phyloP scores from a whole-genome alignment of 2,888 invertebrate genomes.

The Nomada ferruginata region DNA sequence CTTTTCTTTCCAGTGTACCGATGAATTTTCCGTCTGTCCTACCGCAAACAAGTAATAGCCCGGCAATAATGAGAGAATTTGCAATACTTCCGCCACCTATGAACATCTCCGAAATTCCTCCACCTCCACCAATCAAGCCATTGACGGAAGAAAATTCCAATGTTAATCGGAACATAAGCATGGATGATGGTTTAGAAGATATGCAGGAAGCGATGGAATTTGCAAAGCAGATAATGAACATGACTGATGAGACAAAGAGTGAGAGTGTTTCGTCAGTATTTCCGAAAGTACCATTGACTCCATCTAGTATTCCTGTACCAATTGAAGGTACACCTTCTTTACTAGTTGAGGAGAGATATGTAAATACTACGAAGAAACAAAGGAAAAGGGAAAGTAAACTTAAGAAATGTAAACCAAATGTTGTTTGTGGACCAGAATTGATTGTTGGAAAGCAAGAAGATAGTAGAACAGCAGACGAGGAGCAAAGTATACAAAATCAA shows the following conservation, averaged over 20 bases:
- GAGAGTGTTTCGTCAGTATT: background rate
- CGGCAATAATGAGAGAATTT: conserved; percentile 28
- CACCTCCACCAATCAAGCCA: conserved; percentile 9
- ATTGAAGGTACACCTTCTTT: background rate
- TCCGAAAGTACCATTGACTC: background rate
- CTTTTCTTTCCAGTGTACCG: conserved; percentile 34
- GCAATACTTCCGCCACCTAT: conserved; percentile 46
- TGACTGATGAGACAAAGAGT: conserved; percentile 62
- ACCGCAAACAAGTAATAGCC: conserved; percentile 14
- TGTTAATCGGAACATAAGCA: conserved; percentile 17
- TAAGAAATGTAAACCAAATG: conserved; percentile 19
- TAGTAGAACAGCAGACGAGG: background rate
- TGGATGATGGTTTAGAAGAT: conserved; percentile 77
- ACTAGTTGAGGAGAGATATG: background rate
- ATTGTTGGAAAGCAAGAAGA: conserved; percentile 13
- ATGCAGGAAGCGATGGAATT: conserved; percentile 82
- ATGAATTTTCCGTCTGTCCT: conserved; percentile 41
- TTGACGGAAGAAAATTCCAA: background rate
- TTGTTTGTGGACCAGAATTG: conserved; percentile 4
- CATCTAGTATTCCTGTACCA: conserved; percentile 37
- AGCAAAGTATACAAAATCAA: conserved; percentile 29
- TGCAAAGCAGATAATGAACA: conserved; percentile 78
- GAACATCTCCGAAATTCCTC: conserved; percentile 23
- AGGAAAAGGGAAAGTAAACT: conserved; percentile 28
- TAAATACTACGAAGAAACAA: conserved; percentile 19